These are phyloP conservation scores for Parauchenoglanis ngamensis DNA, from an alignment of 2,797 vertebrate genomes.

Conservation along the genomic window DNA sequence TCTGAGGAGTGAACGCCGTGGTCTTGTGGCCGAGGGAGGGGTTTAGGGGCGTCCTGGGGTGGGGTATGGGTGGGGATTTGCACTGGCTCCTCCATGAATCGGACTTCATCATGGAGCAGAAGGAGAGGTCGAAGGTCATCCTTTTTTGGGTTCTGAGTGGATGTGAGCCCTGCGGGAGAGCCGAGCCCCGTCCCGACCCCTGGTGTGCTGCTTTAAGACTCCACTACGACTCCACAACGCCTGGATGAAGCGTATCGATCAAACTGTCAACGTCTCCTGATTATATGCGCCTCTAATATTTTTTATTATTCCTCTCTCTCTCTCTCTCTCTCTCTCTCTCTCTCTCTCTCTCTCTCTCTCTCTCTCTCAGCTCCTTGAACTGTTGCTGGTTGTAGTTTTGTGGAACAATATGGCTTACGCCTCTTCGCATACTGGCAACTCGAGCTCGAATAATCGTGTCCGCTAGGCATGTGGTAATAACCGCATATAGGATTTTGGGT, in stretches of 20 bases:
- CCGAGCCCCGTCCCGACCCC: background rate
- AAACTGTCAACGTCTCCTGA: background rate
- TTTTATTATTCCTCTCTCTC: slow-evolving; percentile 8
- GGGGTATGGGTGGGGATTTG: background rate
- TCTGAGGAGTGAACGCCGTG: slow-evolving; percentile 32
- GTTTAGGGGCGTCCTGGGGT: slow-evolving; percentile 26
- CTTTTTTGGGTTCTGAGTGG: background rate
- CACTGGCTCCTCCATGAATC: slow-evolving; percentile 61
- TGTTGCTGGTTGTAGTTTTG: slow-evolving; percentile 70
- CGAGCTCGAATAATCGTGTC: slow-evolving; percentile 68
- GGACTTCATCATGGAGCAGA: slow-evolving; percentile 58
- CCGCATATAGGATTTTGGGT: too few relatives aligned
- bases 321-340: slow-evolving; percentile 12
- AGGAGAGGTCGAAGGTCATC: slow-evolving; percentile 18
- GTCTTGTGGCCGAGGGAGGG: slow-evolving; percentile 52
- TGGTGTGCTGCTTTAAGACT: slow-evolving; percentile 57
- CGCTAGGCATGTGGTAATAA: slow-evolving; percentile 29
- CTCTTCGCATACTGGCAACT: slow-evolving; percentile 75
- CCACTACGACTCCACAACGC: slow-evolving; percentile 63
- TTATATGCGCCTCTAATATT: background rate
- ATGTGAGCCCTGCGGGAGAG: background rate
- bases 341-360: slow-evolving; percentile 31
- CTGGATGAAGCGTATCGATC: slow-evolving; percentile 17
- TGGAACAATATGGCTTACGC: slow-evolving; percentile 53
- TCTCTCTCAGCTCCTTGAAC: slow-evolving; percentile 56